Evolutionary conservation across 2,113 vertebrate species (phyloP).

Genomic region (Sceloporus tristichus): DNA sequence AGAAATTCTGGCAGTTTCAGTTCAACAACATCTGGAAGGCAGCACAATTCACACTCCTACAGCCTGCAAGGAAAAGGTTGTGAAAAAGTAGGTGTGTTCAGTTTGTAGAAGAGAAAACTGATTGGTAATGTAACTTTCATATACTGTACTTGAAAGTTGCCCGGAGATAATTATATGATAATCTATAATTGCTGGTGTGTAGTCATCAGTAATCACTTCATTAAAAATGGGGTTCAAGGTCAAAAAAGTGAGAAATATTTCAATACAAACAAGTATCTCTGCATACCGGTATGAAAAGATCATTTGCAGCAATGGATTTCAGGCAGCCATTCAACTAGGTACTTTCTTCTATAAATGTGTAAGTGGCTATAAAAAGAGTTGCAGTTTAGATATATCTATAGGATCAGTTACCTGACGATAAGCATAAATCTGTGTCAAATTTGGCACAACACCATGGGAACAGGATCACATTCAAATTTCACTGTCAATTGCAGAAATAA

Average conservation of each 20-base stretch:
- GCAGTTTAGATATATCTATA: background rate
- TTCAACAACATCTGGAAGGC: too few relatives aligned
- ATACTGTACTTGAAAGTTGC: too few relatives aligned
- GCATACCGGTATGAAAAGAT: background rate
- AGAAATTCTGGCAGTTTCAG: too few relatives aligned
- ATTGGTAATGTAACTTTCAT: too few relatives aligned
- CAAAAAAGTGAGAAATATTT: background rate
- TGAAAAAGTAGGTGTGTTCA: too few relatives aligned
- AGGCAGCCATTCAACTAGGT: background rate
- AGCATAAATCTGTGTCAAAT: background rate
- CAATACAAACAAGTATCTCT: background rate
- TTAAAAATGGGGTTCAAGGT: background rate
- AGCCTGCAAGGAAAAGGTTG: too few relatives aligned
- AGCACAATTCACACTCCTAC: too few relatives aligned
- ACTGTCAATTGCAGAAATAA: constrained; percentile 2
- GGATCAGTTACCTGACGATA: background rate
- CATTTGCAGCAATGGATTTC: background rate
- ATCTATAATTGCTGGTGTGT: background rate
- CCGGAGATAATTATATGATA: too few relatives aligned
- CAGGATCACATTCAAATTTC: background rate
- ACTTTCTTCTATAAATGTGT: background rate
- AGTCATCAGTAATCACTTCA: background rate
- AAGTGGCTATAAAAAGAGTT: background rate
- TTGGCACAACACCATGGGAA: background rate
- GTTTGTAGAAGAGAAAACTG: too few relatives aligned